These are phyloP conservation scores for Brachymystax lenok DNA, from an alignment of 2,797 vertebrate species.

Conservation along the genomic window DNA sequence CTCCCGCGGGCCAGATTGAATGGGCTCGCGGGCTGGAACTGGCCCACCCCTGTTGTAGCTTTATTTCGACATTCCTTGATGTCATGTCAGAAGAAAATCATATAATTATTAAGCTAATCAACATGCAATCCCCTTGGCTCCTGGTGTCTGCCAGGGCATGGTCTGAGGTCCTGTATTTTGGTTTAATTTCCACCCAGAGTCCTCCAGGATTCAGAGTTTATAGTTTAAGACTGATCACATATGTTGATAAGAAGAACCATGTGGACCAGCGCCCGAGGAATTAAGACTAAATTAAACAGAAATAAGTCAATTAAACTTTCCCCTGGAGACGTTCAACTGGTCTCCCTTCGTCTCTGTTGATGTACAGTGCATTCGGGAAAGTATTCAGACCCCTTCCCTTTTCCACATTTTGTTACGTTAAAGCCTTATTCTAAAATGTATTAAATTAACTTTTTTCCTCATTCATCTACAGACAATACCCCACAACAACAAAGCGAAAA, in stretches of 20 bases:
- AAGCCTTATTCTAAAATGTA: not conserved
- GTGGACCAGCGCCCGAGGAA: not conserved
- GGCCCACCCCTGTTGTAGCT: not conserved
- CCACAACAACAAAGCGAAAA: too few relatives aligned
- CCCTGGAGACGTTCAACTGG: slow-evolving; percentile 18
- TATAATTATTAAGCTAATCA: not conserved
- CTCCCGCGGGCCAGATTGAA: too few relatives aligned
- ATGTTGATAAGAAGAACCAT: not conserved
- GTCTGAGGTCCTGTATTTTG: slow-evolving; percentile 1
- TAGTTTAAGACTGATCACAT: not conserved
- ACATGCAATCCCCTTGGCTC: not conserved
- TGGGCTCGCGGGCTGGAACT: too few relatives aligned
- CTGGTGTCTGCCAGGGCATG: not conserved
- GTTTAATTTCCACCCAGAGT: not conserved
- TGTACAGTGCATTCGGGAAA: not conserved
- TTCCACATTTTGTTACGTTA: not conserved
- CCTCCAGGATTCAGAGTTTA: not conserved
- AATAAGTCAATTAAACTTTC: not conserved
- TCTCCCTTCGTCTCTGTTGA: slow-evolving; percentile 23
- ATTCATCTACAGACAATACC: too few relatives aligned
- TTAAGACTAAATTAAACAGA: not conserved
- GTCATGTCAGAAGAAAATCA: not conserved
- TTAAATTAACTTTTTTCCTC: too few relatives aligned
- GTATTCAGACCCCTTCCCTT: too few relatives aligned
- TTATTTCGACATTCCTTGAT: not conserved